A percentile compares a stretch with the other conserved stretches of the same genome.
Evolutionary conservation across 2,888 invertebrate species (phyloP).

Genomic region (Ametastegia equiseti): DNA sequence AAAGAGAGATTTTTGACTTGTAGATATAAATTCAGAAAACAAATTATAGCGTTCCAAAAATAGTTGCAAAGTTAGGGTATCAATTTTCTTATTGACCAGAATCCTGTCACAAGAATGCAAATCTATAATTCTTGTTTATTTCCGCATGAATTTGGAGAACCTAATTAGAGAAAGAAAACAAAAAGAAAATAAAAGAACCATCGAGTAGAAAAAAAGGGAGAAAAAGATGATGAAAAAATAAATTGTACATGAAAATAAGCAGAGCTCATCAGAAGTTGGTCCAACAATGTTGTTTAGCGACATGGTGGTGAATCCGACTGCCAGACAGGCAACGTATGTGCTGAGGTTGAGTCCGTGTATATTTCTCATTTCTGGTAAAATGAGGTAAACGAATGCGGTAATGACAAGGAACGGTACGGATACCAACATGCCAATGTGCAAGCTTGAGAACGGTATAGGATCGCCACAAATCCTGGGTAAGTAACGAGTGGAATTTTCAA

Average conservation of each 20-base stretch:
- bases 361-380: constrained; percentile 69
- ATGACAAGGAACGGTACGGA: constrained; percentile 69
- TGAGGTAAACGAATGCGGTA: constrained; percentile 68
- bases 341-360: constrained; percentile 71
- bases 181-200: neutral
- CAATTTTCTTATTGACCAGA: no score
- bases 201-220: no score
- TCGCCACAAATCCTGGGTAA: neutral
- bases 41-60: no score
- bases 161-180: neutral
- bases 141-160: neutral
- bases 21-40: no score
- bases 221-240: neutral
- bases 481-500: neutral
- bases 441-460: neutral
- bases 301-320: constrained; percentile 64
- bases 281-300: constrained; percentile 17
- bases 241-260: constrained; percentile 23
- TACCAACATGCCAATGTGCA: constrained; percentile 61
- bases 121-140: neutral
- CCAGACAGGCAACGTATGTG: constrained; percentile 65
- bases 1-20: no score
- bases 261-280: neutral
- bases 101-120: no score
- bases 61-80: no score